phyloP scores from a whole-genome alignment of 2,797 vertebrate genomes.

The Phrynocephalus guinanensis region DNA sequence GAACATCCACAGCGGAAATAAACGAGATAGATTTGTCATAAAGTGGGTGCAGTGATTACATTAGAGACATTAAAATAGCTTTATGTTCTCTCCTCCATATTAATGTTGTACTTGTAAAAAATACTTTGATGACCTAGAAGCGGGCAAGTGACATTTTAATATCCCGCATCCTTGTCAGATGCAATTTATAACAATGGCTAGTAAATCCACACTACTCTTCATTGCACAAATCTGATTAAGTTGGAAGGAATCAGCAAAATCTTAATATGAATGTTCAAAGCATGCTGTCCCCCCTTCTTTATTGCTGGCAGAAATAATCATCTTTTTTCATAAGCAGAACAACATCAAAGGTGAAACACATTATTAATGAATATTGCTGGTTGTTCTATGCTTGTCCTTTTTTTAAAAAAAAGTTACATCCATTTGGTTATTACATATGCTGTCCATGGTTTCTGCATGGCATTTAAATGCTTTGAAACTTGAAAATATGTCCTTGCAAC shows the following conservation, averaged over 20 bases:
- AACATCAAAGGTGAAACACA: constrained; percentile 28
- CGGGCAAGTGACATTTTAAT: constrained; percentile 72
- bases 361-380: constrained; percentile 39
- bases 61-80: constrained; percentile 53
- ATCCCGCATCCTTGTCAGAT: constrained; percentile 64
- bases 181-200: constrained; percentile 71
- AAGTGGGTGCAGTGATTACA: constrained; percentile 54
- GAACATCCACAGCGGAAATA: constrained; percentile 42
- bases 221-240: constrained; percentile 70
- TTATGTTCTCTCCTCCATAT: constrained; percentile 50
- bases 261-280: constrained; percentile 45
- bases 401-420: constrained; percentile 28
- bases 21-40: constrained; percentile 53
- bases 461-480: constrained; percentile 2
- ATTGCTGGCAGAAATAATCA: constrained; percentile 36
- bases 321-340: constrained; percentile 41
- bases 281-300: constrained; percentile 8
- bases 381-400: constrained; percentile 21
- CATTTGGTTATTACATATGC: constrained; percentile 15
- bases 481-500: background rate
- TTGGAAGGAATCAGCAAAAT: constrained; percentile 62
- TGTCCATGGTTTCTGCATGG: background rate
- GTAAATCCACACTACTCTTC: constrained; percentile 74
- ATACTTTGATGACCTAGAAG: constrained; percentile 71
- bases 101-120: constrained; percentile 60